phyloP scores from a whole-genome alignment of 2,888 invertebrate genomes.

The Zhuqinia jingwanae region DNA sequence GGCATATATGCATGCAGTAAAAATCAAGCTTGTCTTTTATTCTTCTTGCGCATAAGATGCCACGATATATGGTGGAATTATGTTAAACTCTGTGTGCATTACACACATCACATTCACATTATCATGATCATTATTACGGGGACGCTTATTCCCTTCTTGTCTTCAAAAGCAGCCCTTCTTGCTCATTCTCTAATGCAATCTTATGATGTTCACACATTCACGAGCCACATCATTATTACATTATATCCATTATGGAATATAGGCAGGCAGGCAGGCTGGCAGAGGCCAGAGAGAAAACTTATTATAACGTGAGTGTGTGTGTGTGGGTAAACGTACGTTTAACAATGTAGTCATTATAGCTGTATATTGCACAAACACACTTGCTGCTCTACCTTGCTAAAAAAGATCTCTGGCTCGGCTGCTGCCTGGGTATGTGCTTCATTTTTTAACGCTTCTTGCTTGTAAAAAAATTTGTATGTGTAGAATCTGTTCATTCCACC shows the following conservation, averaged over 20 bases:
- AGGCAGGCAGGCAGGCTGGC: too few relatives aligned
- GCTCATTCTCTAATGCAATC: conserved; percentile 41
- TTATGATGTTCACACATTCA: conserved; percentile 66
- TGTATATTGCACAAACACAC: conserved; percentile 3
- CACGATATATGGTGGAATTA: background rate
- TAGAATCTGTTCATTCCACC: too few relatives aligned
- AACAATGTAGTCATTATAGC: conserved; percentile 46
- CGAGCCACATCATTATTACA: conserved; percentile 66
- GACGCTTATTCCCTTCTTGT: conserved; percentile 42
- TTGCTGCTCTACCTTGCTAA: too few relatives aligned
- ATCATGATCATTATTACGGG: background rate
- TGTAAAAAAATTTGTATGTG: conserved; percentile 5
- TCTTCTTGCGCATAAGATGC: background rate
- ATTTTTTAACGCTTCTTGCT: conserved; percentile 14
- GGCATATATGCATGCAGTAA: background rate
- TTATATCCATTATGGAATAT: conserved; percentile 50
- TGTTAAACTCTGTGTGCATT: conserved; percentile 6
- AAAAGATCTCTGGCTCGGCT: too few relatives aligned
- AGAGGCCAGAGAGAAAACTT: too few relatives aligned
- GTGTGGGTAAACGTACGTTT: conserved; percentile 40
- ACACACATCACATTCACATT: too few relatives aligned
- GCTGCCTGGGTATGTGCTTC: too few relatives aligned
- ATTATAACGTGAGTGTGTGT: background rate
- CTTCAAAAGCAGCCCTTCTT: conserved; percentile 25
- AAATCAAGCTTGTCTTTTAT: background rate